Conservation (phyloP, 2,797 vertebrate genomes). For the Scolopax rusticola region DNA sequence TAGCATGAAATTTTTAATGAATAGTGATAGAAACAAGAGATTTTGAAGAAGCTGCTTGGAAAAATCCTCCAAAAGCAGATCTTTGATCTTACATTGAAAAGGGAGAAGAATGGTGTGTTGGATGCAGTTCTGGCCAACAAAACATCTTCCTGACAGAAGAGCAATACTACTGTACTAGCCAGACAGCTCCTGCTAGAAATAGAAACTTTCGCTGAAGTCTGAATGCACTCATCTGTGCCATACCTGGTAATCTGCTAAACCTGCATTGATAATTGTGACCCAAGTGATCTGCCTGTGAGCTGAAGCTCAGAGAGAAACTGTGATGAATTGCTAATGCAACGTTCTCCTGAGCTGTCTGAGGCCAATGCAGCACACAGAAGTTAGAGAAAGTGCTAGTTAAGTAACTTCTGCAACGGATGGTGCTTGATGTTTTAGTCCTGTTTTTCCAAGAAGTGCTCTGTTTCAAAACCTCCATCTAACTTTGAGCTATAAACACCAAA, state of each 20-base stretch:
- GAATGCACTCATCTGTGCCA: not conserved
- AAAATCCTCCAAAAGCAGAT: not conserved
- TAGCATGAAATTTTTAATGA: not conserved
- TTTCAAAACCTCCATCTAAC: not conserved
- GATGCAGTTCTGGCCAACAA: not conserved
- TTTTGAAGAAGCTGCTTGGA: not conserved
- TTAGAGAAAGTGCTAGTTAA: not conserved
- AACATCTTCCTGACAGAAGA: not conserved
- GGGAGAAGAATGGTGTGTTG: not conserved
- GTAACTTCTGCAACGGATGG: not conserved
- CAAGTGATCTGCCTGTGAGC: not conserved
- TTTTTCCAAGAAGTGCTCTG: not conserved
- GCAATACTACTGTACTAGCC: not conserved
- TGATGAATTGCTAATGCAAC: not conserved
- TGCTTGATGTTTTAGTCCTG: not conserved
- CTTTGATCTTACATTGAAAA: not conserved
- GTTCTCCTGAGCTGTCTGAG: not conserved
- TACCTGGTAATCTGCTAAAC: not conserved
- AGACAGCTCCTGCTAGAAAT: not conserved
- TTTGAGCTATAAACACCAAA: not conserved
- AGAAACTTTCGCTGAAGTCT: not conserved
- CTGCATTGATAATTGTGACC: not conserved
- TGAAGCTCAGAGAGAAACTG: not conserved
- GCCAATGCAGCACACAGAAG: not conserved
- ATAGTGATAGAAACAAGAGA: not conserved